phyloP scores from a whole-genome alignment of 2,113 vertebrate species.

The Circaetus cinerascens region DNA sequence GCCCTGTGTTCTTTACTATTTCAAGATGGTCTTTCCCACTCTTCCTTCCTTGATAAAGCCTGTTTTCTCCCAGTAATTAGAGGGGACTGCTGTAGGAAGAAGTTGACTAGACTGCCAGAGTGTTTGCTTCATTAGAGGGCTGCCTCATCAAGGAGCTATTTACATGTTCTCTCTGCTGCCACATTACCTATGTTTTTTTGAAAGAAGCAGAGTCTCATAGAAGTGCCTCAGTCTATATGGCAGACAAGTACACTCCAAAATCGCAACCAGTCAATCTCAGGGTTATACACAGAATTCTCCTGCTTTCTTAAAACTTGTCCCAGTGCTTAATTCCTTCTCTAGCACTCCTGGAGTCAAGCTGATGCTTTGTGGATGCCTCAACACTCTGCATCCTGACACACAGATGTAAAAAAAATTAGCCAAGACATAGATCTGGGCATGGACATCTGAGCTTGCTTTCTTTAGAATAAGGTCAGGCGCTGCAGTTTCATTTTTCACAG shows the following conservation, averaged over 20 bases:
- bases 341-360: background rate
- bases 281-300: background rate
- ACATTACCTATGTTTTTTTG: background rate
- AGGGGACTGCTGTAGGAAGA: background rate
- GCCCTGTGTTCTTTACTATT: background rate
- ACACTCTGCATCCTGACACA: background rate
- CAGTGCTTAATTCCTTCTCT: background rate
- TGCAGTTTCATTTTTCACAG: background rate
- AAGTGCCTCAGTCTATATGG: background rate
- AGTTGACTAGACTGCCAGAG: background rate
- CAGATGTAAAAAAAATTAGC: background rate
- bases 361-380: background rate
- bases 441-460: background rate
- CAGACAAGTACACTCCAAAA: background rate
- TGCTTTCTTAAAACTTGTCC: background rate
- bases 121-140: background rate
- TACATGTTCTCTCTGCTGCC: background rate
- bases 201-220: background rate
- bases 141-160: background rate
- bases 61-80: background rate
- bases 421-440: background rate
- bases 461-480: background rate
- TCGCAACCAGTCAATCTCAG: background rate
- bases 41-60: background rate
- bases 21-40: background rate